Evolutionary conservation across 2,888 invertebrate genomes (phyloP), one percentile per base, ranked within the genome.

Genomic region (Leptothorax acervorum): DNA sequence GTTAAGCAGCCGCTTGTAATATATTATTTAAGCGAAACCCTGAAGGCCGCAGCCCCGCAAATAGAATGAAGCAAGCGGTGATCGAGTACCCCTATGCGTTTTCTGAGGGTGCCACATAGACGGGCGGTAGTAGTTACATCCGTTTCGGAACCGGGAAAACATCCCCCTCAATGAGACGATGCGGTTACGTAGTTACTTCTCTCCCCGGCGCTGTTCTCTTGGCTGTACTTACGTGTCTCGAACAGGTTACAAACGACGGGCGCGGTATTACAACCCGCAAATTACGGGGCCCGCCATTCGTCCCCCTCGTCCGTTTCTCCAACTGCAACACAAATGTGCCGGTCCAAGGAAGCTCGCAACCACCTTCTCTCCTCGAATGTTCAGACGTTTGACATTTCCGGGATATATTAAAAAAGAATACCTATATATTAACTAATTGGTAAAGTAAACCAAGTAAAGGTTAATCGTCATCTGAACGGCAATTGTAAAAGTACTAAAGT

Each of bases 221-320:
- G 82, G 86, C 88, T 88, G 78, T 88, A 87, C 90, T 92, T 86
- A 89, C 88, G 92, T 92, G 92, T 92, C 90, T 90, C 90, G 89
- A 90, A 89, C 92, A 89, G 90, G 92, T 93, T 93, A 93, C 93
- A 93, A 93, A 93, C 92, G 92, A 92, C 90, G 88, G 87, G 87
- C 90, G 90, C 89, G 92, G 91, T 93, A 93, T 93, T 93, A 92
- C 92, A 90, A 92, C 89, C 93, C 92, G 92, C 93, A 93, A 93
- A 93, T 93, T 93, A 93, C 92, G 92, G 89, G 87, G 31, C 23
- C 87, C 83, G 42, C 45, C 39, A 68, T 78, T 81, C 71, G 23
- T 45, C 68, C 57, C 35, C 23, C 55, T 55, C 35, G 39, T n/a
- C 6, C 71, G 45, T 63, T 66, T 39, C 68, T 5, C 12, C 42